Evolutionary conservation across 2,888 invertebrate species (phyloP).

Genomic region (Tachystola acroxantha): DNA sequence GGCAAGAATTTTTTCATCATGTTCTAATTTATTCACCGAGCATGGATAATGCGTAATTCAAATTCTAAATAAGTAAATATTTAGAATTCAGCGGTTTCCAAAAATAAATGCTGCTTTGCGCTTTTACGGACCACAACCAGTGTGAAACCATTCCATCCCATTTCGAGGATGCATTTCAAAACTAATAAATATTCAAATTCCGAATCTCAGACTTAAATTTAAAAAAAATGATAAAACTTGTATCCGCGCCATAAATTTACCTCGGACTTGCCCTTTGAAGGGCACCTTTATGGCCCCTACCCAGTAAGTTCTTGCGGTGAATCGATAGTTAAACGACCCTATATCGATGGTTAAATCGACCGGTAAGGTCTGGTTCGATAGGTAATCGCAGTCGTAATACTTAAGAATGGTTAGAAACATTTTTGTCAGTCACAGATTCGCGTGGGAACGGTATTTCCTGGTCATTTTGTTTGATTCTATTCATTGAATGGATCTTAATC

Average conservation of each 20-base stretch:
- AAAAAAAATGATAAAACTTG: slow-evolving; percentile 23
- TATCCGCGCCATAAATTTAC: slow-evolving; percentile 17
- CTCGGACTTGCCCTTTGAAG: slow-evolving; percentile 15
- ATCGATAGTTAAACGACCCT: slow-evolving; percentile 31
- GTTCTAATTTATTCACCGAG: too few relatives aligned
- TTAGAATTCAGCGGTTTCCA: too few relatives aligned
- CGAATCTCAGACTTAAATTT: slow-evolving; percentile 28
- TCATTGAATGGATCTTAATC: too few relatives aligned
- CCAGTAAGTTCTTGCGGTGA: slow-evolving; percentile 34
- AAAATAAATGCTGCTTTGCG: too few relatives aligned
- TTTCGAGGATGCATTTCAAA: slow-evolving; percentile 34
- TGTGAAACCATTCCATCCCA: too few relatives aligned
- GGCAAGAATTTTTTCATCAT: too few relatives aligned
- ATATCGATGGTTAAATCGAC: background rate
- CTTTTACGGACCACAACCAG: too few relatives aligned
- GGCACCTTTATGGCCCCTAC: slow-evolving; percentile 26
- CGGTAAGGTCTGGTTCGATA: slow-evolving; percentile 27
- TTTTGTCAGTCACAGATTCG: slow-evolving; percentile 24
- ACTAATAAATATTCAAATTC: slow-evolving; percentile 50
- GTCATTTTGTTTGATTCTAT: too few relatives aligned
- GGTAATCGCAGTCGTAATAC: slow-evolving; percentile 42
- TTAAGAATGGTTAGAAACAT: slow-evolving; percentile 25
- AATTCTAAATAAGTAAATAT: too few relatives aligned
- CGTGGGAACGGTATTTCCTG: slow-evolving; percentile 25
- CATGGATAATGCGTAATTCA: too few relatives aligned